phyloP scores from a whole-genome alignment of 1,140 invertebrate species.

The Pogonus chalceus region DNA sequence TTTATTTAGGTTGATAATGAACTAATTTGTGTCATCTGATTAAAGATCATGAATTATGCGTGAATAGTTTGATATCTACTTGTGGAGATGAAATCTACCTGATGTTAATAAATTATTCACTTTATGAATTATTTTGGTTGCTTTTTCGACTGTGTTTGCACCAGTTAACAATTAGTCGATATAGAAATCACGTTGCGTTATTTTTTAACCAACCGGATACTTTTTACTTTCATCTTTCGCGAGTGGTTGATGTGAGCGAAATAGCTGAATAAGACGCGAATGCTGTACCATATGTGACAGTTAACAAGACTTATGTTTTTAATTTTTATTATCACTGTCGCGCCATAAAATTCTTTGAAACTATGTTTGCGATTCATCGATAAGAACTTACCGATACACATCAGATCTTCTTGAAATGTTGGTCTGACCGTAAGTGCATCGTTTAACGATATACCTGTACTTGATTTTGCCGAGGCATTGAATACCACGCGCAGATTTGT shows the following conservation, averaged over 20 bases:
- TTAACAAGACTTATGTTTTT: constrained; percentile 21
- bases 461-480: constrained; percentile 27
- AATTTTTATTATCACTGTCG: constrained; percentile 19
- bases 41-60: neutral
- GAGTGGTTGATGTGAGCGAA: constrained; percentile 2
- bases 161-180: constrained; percentile 8
- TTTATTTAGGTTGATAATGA: constrained; percentile 15
- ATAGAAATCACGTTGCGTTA: constrained; percentile 10
- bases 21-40: neutral
- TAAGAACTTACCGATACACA: constrained; percentile 26
- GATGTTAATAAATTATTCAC: neutral
- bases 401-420: constrained; percentile 29
- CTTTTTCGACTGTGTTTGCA: neutral
- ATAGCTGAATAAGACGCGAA: constrained; percentile 18
- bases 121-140: neutral
- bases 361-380: constrained; percentile 17
- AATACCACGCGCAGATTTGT: constrained; percentile 29
- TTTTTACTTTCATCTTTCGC: constrained; percentile 5
- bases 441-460: constrained; percentile 26
- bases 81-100: neutral
- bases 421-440: constrained; percentile 26
- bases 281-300: constrained; percentile 22
- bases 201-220: neutral
- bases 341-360: constrained; percentile 22
- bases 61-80: neutral